Percentiles rank a stretch among this genome's conserved stretches.
These are phyloP conservation scores for Melinaea menophilus DNA, from an alignment of 2,888 invertebrate genomes.

Conservation along the genomic window DNA sequence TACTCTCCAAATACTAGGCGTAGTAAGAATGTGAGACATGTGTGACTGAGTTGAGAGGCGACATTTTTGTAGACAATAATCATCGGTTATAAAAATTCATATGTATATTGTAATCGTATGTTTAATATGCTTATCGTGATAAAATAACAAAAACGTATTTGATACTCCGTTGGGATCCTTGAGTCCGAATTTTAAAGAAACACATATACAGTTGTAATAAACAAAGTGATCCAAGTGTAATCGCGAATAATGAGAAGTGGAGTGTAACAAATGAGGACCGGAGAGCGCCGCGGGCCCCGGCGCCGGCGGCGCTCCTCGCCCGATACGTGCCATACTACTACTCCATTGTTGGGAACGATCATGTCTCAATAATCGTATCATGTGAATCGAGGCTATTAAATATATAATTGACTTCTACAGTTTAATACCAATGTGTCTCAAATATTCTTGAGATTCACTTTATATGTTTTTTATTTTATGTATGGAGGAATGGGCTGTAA, in stretches of 20 bases:
- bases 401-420: neutral
- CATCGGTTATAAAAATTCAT: no score
- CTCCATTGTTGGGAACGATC: constrained; percentile 29
- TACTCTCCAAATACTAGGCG: no score
- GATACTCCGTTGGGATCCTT: neutral
- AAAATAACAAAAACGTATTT: no score
- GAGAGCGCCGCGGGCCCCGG: constrained; percentile 54
- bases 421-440: neutral
- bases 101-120: no score
- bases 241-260: constrained; percentile 21
- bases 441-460: no score
- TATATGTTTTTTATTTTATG: no score
- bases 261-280: constrained; percentile 32
- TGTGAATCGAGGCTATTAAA: neutral
- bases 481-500: no score
- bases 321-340: neutral
- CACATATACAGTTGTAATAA: neutral
- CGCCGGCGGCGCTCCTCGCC: constrained; percentile 40
- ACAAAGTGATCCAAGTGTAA: neutral
- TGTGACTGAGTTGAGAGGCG: no score
- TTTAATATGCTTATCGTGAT: no score
- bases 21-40: no score
- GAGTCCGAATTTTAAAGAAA: neutral
- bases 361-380: constrained; percentile 1
- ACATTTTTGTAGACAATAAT: no score